Evolutionary conservation across 2,113 vertebrate genomes (phyloP).

Genomic region (Platysternon megacephalum): DNA sequence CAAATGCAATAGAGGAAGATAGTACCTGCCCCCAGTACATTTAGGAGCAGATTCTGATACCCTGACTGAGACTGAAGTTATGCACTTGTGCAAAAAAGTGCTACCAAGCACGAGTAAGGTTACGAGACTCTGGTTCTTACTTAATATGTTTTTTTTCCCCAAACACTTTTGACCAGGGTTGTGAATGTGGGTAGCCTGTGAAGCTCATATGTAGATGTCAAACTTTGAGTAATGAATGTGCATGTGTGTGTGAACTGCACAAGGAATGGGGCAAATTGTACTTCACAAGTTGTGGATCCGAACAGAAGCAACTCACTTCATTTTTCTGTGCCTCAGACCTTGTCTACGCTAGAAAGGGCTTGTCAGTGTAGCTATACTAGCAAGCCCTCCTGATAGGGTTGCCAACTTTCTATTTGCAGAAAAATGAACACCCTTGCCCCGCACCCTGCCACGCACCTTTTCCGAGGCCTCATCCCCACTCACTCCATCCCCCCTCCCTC

Average conservation of each 20-base stretch:
- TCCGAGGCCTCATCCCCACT: no score
- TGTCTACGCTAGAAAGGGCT: no score
- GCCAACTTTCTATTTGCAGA: no score
- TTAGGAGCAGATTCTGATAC: background rate
- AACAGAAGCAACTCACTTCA: background rate
- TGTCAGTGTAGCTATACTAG: no score
- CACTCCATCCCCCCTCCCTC: no score
- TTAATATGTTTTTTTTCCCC: background rate
- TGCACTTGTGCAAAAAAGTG: background rate
- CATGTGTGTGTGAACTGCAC: background rate
- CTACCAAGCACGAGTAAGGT: background rate
- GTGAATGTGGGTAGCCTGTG: background rate
- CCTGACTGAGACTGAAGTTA: background rate
- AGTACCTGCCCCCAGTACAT: background rate
- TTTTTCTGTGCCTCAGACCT: no score
- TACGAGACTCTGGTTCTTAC: background rate
- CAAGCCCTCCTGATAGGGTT: no score
- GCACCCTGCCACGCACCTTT: no score
- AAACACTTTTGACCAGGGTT: background rate
- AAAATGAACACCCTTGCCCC: no score
- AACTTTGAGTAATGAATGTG: background rate
- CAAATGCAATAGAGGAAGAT: background rate
- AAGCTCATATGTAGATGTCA: background rate
- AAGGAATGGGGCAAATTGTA: background rate
- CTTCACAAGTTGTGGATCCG: background rate